These are phyloP conservation scores for Dendrophyllia cribrosa DNA, from an alignment of 64 coral and sea anemone genomes.

Conservation along the genomic window DNA sequence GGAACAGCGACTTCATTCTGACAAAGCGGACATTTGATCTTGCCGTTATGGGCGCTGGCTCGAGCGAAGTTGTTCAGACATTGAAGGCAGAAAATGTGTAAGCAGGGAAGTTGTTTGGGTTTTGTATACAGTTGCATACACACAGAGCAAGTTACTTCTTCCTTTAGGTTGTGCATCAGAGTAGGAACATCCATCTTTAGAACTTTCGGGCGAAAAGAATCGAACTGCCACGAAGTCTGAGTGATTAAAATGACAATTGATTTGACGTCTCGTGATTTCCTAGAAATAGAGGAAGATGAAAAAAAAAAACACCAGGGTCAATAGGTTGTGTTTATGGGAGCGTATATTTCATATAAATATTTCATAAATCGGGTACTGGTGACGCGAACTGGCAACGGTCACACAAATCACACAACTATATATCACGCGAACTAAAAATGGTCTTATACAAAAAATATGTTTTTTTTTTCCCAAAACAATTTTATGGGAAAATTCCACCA, in stretches of 20 bases:
- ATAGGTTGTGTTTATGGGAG: too few species aligned
- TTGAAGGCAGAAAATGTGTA: constrained; percentile 81
- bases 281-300: background rate
- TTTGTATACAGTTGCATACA: constrained; percentile 70
- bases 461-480: too few species aligned
- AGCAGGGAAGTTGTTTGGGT: constrained; percentile 70
- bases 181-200: constrained; percentile 11
- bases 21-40: constrained; percentile 61
- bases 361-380: too few species aligned
- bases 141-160: constrained; percentile 78
- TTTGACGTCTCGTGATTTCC: background rate
- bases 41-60: background rate
- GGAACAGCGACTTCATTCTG: constrained; percentile 44
- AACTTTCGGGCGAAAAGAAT: background rate
- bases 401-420: too few species aligned
- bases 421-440: background rate
- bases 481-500: too few species aligned
- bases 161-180: constrained; percentile 20
- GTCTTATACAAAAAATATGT: too few species aligned
- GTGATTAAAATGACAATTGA: background rate
- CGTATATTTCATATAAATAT: too few species aligned
- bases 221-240: background rate
- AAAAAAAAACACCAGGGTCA: too few species aligned
- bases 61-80: constrained; percentile 68
- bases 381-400: too few species aligned